These are phyloP conservation scores for Nineta flava DNA, from an alignment of 2,888 invertebrate genomes.

Conservation along the genomic window DNA sequence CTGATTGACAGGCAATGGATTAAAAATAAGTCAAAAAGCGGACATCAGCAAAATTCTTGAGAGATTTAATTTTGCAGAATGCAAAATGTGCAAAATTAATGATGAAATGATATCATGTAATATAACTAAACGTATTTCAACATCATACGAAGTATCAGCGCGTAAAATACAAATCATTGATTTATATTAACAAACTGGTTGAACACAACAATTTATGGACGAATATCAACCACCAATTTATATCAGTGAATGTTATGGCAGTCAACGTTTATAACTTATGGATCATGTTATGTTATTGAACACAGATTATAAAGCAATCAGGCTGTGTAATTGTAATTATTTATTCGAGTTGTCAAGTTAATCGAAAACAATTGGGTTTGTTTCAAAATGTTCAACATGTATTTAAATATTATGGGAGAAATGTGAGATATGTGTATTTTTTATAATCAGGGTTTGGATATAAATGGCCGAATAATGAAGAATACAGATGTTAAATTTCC, in stretches of 20 bases:
- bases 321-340: background rate
- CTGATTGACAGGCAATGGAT: too few species aligned
- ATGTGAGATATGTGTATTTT: conserved; percentile 32
- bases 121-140: conserved; percentile 32
- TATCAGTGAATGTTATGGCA: conserved; percentile 32
- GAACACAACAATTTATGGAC: conserved; percentile 28
- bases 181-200: conserved; percentile 20
- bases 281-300: conserved; percentile 11
- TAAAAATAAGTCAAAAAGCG: too few species aligned
- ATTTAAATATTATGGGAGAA: conserved; percentile 33
- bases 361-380: conserved; percentile 21
- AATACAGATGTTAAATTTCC: conserved; percentile 50
- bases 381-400: conserved; percentile 23
- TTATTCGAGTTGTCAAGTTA: conserved; percentile 10
- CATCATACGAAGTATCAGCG: conserved; percentile 30
- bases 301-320: background rate
- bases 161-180: conserved; percentile 32
- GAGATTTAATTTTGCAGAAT: too few species aligned
- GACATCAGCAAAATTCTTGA: too few species aligned
- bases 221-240: conserved; percentile 32
- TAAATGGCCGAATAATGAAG: conserved; percentile 50
- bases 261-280: conserved; percentile 27
- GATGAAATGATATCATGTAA: conserved; percentile 20
- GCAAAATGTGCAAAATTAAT: conserved; percentile 29
- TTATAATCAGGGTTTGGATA: conserved; percentile 34